phyloP scores from a whole-genome alignment of 2,113 vertebrate species.

The Puntigrus tetrazona region DNA sequence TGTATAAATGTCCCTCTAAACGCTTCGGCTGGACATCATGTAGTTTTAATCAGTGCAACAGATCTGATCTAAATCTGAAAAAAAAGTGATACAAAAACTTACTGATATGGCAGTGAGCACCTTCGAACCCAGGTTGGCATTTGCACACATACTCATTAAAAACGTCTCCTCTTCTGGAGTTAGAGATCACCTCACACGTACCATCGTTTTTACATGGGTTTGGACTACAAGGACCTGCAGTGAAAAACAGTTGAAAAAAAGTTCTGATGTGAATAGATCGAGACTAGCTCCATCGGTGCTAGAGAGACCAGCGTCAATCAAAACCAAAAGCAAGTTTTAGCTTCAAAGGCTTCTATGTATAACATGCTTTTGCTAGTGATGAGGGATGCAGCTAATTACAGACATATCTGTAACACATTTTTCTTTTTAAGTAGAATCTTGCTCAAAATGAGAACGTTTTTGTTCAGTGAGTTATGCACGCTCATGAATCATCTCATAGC shows the following conservation, averaged over 20 bases:
- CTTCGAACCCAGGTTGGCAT: constrained; percentile 82
- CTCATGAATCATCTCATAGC: neutral
- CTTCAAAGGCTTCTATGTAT: neutral
- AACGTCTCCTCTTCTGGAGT: constrained; percentile 81
- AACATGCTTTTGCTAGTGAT: neutral
- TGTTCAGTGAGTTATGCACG: neutral
- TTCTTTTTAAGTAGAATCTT: neutral
- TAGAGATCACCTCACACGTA: constrained; percentile 74
- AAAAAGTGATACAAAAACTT: constrained; percentile 63
- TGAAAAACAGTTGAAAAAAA: neutral
- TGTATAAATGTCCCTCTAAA: neutral
- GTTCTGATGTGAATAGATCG: neutral
- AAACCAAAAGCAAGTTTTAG: neutral
- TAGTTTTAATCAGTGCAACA: neutral
- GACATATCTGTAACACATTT: neutral
- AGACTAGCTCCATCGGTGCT: no score
- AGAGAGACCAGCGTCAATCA: no score
- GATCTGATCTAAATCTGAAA: neutral
- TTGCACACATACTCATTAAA: constrained; percentile 87
- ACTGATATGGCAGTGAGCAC: constrained; percentile 90
- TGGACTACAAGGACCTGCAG: constrained; percentile 85
- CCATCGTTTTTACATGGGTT: constrained; percentile 88
- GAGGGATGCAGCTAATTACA: neutral
- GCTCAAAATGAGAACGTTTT: no score
- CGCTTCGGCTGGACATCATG: neutral